Evolutionary conservation across 2,113 vertebrate genomes (phyloP).

Genomic region (Chionis minor): DNA sequence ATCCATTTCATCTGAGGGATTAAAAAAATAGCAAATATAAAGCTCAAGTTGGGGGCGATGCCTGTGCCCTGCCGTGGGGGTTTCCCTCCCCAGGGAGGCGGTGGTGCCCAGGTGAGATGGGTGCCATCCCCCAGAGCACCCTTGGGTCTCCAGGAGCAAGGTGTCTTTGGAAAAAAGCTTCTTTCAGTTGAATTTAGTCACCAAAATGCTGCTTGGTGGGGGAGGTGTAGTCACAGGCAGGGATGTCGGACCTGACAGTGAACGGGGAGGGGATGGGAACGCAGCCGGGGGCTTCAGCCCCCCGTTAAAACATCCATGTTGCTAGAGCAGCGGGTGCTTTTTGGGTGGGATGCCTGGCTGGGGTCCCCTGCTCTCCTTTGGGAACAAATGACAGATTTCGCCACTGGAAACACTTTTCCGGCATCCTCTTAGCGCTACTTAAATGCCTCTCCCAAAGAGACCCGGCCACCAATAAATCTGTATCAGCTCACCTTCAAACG

Average conservation of each 20-base stretch:
- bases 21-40: not conserved
- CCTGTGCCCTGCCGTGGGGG: not conserved
- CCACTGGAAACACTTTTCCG: not conserved
- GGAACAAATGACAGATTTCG: not conserved
- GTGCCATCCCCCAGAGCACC: not conserved
- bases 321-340: not conserved
- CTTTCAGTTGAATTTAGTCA: not conserved
- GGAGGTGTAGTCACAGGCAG: not conserved
- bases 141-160: fast-evolving
- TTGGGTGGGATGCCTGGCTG: not conserved
- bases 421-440: not conserved
- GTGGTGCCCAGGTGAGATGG: not conserved
- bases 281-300: fast-evolving
- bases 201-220: not conserved
- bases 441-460: not conserved
- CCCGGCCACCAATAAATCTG: not conserved
- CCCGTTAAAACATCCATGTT: not conserved
- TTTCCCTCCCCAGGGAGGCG: not conserved
- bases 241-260: fast-evolving
- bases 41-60: not conserved
- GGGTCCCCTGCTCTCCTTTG: not conserved
- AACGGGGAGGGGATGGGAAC: not conserved
- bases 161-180: not conserved
- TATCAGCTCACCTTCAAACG: not conserved
- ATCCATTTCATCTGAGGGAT: constrained; percentile 56